Evolutionary conservation across 2,888 invertebrate genomes (phyloP).

Genomic region (Tupiocoris notatus): DNA sequence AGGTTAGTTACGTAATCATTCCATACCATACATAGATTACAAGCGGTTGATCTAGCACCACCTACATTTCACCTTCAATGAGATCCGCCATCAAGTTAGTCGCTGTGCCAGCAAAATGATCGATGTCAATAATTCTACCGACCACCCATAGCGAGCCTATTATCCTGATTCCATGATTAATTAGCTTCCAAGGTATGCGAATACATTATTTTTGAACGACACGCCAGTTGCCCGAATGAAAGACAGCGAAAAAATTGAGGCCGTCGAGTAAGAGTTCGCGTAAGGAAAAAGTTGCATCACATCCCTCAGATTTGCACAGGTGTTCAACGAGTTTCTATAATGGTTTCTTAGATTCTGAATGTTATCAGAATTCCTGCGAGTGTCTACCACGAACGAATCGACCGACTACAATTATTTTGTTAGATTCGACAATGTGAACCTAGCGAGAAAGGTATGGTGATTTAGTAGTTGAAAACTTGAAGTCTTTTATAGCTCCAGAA

Average conservation of each 20-base stretch:
- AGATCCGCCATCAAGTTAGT: slow-evolving; percentile 3
- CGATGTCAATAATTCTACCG: slow-evolving; percentile 17
- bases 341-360: too few relatives aligned
- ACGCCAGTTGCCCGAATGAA: too few relatives aligned
- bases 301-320: too few relatives aligned
- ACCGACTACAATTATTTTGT: too few relatives aligned
- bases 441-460: not conserved
- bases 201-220: slow-evolving; percentile 18
- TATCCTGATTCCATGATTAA: slow-evolving; percentile 28
- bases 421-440: not conserved
- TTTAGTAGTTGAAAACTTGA: not conserved
- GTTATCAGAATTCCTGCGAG: too few relatives aligned
- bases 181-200: slow-evolving; percentile 8
- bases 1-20: not conserved
- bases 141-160: not conserved
- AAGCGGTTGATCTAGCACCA: not conserved
- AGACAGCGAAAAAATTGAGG: too few relatives aligned
- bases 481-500: slow-evolving; percentile 8
- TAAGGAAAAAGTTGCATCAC: too few relatives aligned
- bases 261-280: too few relatives aligned
- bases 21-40: not conserved
- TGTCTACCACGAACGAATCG: too few relatives aligned
- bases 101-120: slow-evolving; percentile 11
- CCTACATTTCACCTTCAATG: slow-evolving; percentile 10
- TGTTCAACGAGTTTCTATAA: too few relatives aligned